Percentiles rank a stretch among this genome's conserved stretches.
These are phyloP conservation scores for Luehdorfia chinensis DNA, from an alignment of 1,140 invertebrate species.

Conservation along the genomic window DNA sequence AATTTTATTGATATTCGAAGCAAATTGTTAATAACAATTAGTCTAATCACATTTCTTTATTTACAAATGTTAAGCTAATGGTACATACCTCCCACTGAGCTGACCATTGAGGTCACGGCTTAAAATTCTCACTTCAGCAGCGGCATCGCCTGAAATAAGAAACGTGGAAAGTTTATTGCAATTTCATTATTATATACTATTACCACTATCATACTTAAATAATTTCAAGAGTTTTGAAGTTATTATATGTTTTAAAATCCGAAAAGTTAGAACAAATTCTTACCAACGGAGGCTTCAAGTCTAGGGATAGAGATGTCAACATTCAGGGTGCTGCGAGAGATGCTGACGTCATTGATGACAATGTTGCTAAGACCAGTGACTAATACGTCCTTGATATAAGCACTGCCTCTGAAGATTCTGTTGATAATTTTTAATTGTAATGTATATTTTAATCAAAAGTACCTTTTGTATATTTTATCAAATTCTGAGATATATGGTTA, in stretches of 20 bases:
- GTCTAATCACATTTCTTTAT: too few relatives aligned
- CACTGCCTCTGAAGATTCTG: conserved; percentile 32
- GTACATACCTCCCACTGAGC: conserved; percentile 28
- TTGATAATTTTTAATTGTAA: too few relatives aligned
- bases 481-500: neutral
- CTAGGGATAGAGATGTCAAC: conserved; percentile 38
- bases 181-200: too few relatives aligned
- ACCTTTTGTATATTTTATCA: too few relatives aligned
- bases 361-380: conserved; percentile 45
- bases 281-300: conserved; percentile 33
- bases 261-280: conserved; percentile 24
- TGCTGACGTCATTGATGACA: conserved; percentile 33
- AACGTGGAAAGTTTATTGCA: too few relatives aligned
- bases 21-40: too few relatives aligned
- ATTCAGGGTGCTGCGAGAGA: conserved; percentile 24
- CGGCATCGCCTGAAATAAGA: conserved; percentile 23
- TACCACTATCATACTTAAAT: neutral
- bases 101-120: conserved; percentile 11
- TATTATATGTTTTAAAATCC: neutral
- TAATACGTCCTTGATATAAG: conserved; percentile 22
- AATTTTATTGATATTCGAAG: too few relatives aligned
- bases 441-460: too few relatives aligned
- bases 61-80: too few relatives aligned
- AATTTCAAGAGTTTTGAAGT: neutral
- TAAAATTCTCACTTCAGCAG: conserved; percentile 18